Base-by-base conservation (phyloP, 2,888 invertebrate genomes). In the Lysandra bellargus region DNA sequence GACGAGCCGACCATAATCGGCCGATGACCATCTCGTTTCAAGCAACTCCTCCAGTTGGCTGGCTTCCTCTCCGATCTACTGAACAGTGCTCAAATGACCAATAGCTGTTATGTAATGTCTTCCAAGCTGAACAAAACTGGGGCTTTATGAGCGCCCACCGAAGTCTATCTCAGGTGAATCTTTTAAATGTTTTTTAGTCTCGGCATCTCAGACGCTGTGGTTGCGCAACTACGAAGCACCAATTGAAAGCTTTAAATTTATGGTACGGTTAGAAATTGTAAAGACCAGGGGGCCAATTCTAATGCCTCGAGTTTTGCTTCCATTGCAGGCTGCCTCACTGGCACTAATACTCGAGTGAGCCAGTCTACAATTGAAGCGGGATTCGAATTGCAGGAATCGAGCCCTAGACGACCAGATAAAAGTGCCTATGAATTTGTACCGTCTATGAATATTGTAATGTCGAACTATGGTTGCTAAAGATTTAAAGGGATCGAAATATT, bases 1-100 rank as follows among this genome's bases (percentile, higher is more conserved):
- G 98, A 98, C 85, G 98, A 98, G 85, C 97, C 98, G 0, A 97
- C 97, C 72, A 97, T 97, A 86, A 97, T 98, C 82, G 96, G 96
- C 84, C 95, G 96, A 95, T 96, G 95, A 95, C 94, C 88, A 84
- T 85, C 84, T 78, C 83, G 82, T 81, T 85, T 87, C 84, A 86
- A 84, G 83, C 87, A 86, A 83, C 86, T 83, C 81, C 84, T 81
- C 80, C 82, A 80, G 85, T 86, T 88, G 87, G 86, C 84, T 85
- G 85, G 88, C 87, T 85, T 86, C 87, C 89, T 91, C 85, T 81
- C 88, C 86, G 88, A 88, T 90, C 86, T 90, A 89, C 92, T 92
- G 91, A 93, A 92, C 89, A 91, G 90, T 94, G 94, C 94, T 94
- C 94, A 94, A 94, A 88, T 87, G 91, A 93, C 91, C 90, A 92